phyloP scores from a whole-genome alignment of 2,888 invertebrate genomes.

The Catocala sponsa region DNA sequence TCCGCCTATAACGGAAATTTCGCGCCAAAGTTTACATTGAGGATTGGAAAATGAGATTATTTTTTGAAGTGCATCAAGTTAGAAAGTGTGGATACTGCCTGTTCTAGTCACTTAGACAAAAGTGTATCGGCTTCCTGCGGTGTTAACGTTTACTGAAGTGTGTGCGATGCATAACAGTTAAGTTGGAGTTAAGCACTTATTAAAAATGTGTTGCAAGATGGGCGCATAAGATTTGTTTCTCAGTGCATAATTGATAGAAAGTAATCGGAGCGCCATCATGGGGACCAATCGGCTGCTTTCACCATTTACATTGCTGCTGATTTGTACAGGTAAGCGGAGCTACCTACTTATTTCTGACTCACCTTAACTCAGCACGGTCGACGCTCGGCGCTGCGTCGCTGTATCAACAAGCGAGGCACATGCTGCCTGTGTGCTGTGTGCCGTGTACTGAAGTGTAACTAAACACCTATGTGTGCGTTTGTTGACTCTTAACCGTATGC shows the following conservation, averaged over 20 bases:
- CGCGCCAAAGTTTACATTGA: constrained; percentile 77
- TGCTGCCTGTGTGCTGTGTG: constrained; percentile 48
- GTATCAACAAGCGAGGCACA: constrained; percentile 60
- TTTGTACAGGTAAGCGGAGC: constrained; percentile 84
- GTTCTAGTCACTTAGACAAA: constrained; percentile 51
- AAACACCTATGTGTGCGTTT: constrained; percentile 55
- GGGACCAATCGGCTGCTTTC: constrained; percentile 80
- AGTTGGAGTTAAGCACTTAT: constrained; percentile 70
- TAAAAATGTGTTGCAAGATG: constrained; percentile 73
- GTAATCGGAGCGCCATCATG: constrained; percentile 75
- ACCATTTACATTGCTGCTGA: constrained; percentile 81
- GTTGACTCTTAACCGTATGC: constrained; percentile 54
- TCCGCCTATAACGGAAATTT: constrained; percentile 57
- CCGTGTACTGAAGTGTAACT: constrained; percentile 39
- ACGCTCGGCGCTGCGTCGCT: constrained; percentile 59
- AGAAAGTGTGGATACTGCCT: constrained; percentile 53
- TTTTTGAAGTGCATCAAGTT: constrained; percentile 59
- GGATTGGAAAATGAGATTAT: constrained; percentile 71
- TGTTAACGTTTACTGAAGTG: constrained; percentile 62
- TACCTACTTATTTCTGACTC: constrained; percentile 79
- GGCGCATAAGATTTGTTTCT: constrained; percentile 74
- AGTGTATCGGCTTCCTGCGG: constrained; percentile 55
- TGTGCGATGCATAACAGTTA: constrained; percentile 67
- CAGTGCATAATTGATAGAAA: constrained; percentile 73
- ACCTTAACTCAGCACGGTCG: constrained; percentile 62